phyloP scores from a whole-genome alignment of 1,140 invertebrate species.

The Apocrypta bakeri region DNA sequence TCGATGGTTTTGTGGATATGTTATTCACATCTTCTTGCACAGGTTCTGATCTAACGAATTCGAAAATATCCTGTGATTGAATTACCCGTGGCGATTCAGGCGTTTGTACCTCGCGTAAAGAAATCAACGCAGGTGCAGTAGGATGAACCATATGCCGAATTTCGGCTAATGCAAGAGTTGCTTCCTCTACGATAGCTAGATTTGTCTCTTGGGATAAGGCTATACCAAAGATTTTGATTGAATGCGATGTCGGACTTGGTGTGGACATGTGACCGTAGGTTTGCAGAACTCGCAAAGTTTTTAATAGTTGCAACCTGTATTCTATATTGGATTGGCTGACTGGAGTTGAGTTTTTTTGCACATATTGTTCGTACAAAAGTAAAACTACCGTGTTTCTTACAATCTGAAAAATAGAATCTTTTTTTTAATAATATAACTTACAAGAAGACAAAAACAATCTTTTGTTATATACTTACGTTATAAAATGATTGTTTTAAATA shows the following conservation, averaged over 20 bases:
- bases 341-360: neutral
- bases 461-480: slow-evolving; percentile 29
- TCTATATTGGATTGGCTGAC: neutral
- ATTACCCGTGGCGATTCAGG: neutral
- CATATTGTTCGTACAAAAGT: slow-evolving; percentile 33
- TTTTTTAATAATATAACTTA: no score
- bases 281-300: slow-evolving; percentile 32
- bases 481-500: slow-evolving; percentile 39
- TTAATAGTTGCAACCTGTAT: slow-evolving; percentile 34
- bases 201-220: slow-evolving; percentile 28
- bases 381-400: slow-evolving; percentile 13
- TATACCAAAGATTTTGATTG: slow-evolving; percentile 38
- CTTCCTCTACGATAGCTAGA: slow-evolving; percentile 33
- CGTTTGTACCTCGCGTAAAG: neutral
- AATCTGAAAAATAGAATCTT: slow-evolving; percentile 19
- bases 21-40: neutral
- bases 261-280: neutral
- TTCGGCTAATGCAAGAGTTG: slow-evolving; percentile 33
- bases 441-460: no score
- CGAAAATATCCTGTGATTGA: neutral
- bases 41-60: neutral
- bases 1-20: no score
- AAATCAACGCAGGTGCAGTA: slow-evolving; percentile 4
- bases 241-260: slow-evolving; percentile 3
- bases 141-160: slow-evolving; percentile 32